Evolutionary conservation across 2,888 invertebrate species (phyloP).

Genomic region (Rhagonycha fulva): DNA sequence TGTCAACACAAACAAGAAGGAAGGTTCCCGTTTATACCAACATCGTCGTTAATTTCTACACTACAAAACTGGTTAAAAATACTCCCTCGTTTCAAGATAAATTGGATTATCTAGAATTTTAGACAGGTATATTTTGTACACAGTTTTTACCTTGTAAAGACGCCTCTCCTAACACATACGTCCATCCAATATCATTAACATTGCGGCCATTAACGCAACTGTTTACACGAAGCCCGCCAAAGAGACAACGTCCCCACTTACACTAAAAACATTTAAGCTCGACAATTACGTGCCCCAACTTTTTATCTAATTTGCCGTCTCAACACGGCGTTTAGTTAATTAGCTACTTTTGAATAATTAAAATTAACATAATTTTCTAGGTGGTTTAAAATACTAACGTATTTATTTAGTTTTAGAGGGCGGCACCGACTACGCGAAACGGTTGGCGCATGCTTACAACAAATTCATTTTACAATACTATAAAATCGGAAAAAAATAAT

Average conservation of each 20-base stretch:
- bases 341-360: background rate
- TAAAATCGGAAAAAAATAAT: too few relatives aligned
- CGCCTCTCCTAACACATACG: constrained; percentile 44
- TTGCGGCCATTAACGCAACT: constrained; percentile 53
- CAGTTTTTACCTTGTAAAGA: constrained; percentile 36
- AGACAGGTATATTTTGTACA: background rate
- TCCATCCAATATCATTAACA: constrained; percentile 49
- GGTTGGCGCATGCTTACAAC: background rate
- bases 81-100: background rate
- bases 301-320: background rate
- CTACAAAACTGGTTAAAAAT: background rate
- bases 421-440: constrained; percentile 1
- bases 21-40: background rate
- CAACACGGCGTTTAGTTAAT: background rate
- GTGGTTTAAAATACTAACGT: constrained; percentile 27
- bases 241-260: constrained; percentile 23
- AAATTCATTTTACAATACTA: background rate
- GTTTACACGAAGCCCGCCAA: constrained; percentile 47
- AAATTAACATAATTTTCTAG: constrained; percentile 6
- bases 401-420: constrained; percentile 27
- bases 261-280: constrained; percentile 1
- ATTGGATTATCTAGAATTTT: background rate
- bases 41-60: background rate
- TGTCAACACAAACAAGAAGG: constrained; percentile 28
- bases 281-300: background rate